These are phyloP conservation scores for Syngnathus acus DNA, from an alignment of 2,797 vertebrate genomes.

Conservation along the genomic window DNA sequence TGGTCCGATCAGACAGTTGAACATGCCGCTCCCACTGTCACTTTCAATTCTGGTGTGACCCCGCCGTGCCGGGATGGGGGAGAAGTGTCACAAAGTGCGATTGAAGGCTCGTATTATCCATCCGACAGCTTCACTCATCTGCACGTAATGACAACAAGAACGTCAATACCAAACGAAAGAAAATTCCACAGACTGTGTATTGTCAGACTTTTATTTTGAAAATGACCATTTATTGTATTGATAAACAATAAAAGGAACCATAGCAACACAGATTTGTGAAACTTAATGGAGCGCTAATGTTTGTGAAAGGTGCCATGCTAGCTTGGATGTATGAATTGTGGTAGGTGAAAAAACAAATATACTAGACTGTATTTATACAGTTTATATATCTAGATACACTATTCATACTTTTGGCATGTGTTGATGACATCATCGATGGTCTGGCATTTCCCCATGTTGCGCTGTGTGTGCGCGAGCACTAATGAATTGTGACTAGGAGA, in stretches of 20 bases:
- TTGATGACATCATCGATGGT: conserved; percentile 79
- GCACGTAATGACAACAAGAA: conserved; percentile 79
- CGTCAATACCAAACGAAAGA: too few relatives aligned
- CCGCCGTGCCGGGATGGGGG: conserved; percentile 85
- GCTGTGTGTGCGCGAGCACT: conserved; percentile 69
- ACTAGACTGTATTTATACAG: too few relatives aligned
- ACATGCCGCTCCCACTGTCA: conserved; percentile 91
- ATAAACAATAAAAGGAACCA: too few relatives aligned
- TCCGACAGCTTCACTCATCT: conserved; percentile 99
- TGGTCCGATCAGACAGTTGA: conserved; percentile 87
- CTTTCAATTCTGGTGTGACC: conserved; percentile 98
- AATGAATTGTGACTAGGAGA: conserved; percentile 87
- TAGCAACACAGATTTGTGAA: too few relatives aligned
- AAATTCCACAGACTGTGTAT: conserved; percentile 46
- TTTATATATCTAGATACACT: too few relatives aligned
- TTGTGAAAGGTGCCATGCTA: too few relatives aligned
- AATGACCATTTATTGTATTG: too few relatives aligned
- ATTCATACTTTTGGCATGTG: conserved; percentile 66
- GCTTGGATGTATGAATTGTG: too few relatives aligned
- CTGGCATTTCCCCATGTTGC: conserved; percentile 48
- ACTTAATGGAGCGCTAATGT: too few relatives aligned
- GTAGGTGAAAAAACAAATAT: too few relatives aligned
- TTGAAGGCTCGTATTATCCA: conserved; percentile 96
- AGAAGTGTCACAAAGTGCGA: conserved; percentile 90
- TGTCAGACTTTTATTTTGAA: too few relatives aligned